Base-by-base conservation (phyloP, 92 coral and sea anemone species). In the Galaxea fascicularis region DNA sequence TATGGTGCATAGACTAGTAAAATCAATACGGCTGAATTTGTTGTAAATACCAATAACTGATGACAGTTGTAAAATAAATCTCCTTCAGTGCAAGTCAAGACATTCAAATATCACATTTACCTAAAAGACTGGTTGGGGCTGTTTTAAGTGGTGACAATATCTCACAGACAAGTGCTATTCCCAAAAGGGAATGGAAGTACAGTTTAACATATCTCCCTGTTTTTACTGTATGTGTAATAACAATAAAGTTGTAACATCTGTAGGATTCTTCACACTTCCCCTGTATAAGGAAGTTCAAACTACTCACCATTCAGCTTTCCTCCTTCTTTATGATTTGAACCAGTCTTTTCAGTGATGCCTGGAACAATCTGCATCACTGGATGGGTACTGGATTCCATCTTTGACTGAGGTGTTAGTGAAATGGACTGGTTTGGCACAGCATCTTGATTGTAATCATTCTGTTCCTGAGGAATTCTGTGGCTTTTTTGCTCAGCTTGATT, bases 351-450 rank as follows among this genome's bases (percentile, higher is more conserved):
- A n/a, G 41, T 4, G 4, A 24, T 4, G 20, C 82, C 71, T 35
- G 66, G 39, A 27, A 79, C 84, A 18, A 79, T 4, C 47, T 79
- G 84, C 51, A 8, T 30, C 20, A 21, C n/a, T 65, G 74, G n/a
- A 18, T 74, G 84, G 17, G 74, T 12, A 49, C 74, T 20, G 21
- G 84, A 79, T 79, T 79, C 84, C 10, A 29, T 51, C 84, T 66
- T 65, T 65, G 74, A 27, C 8, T 11, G 62, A 46, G 63, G 60
- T 0, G 31, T 79, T 26, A 29, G 74, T 11, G 52, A 52, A 7
- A n/a, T 51, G 45, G 65, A 66, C 71, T 18, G 71, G 41, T 24
- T 25, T 62, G 69, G 44, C 4, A 51, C 10, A 18, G 59, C 8
- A 45, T 44, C 57, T 8, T 8, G n/a, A 4, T 18, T 10, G 41